Base-by-base conservation (phyloP, 2,888 invertebrate species). In the Coelinius sp. region DNA sequence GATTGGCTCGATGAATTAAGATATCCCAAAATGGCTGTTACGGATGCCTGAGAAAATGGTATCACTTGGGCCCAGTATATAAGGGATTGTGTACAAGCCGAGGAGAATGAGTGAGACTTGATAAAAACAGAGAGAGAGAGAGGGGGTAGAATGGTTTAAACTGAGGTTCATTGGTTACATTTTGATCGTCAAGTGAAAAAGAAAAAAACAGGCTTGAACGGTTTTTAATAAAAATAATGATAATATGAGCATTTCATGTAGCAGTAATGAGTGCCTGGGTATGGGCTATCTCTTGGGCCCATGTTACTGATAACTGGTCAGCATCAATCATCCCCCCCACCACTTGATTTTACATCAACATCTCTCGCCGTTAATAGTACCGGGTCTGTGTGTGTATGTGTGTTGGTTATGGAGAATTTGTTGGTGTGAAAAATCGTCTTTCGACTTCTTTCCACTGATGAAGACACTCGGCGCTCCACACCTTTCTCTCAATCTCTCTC, bases 161-260 rank as follows among this genome's bases (percentile, higher is more conserved):
- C 38, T 38, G 38, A 10, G 5, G n/a, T 41, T 27, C 17, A 31
- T 8, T 35, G 59, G 35, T 31, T 35, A 31, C 59, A 59, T 59
- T 59, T 59, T 59, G 35, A 59, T 59, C 59, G 35, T 14, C 59
- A 46, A n/a, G n/a, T n/a, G n/a, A n/a, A n/a, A n/a, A n/a, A n/a
- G 66, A 62, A 64, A 65, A 68, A 67, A 69, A 17, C 52, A 68
- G 70, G 59, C 46, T 20, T 53, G 65, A 59, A 72, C 77, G 81
- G 82, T 85, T 82, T 85, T 85, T 84, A 86, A 86, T 85, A 84
- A 84, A 83, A 86, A 85, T 85, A 82, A 84, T 83, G 85, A 86
- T 85, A 85, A 86, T 86, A 85, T 84, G 85, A 86, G 86, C 85
- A 86, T 86, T 85, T 82, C 83, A 79, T 86, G 86, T 87, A 81